Conservation (phyloP, 2,113 vertebrate species). For the Petrocephalus microphthalmus region DNA sequence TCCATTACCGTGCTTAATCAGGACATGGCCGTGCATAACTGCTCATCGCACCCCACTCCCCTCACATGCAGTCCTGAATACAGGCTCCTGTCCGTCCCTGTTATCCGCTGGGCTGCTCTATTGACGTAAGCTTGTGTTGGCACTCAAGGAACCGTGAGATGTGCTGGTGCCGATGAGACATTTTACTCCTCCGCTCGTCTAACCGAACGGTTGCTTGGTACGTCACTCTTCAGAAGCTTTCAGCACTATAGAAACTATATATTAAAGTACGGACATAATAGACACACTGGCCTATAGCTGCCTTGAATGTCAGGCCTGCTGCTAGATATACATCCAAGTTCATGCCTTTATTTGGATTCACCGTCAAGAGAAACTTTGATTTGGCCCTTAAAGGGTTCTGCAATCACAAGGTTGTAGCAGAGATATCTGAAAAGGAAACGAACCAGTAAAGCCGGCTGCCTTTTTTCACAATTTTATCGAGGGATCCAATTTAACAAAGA, state of each 20-base stretch:
- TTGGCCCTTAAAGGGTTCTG: neutral
- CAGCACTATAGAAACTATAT: neutral
- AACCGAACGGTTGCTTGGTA: neutral
- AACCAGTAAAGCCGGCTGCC: neutral
- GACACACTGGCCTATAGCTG: neutral
- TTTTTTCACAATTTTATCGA: neutral
- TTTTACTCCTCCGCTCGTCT: neutral
- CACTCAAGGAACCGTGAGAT: neutral
- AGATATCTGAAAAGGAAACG: neutral
- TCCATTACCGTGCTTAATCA: neutral
- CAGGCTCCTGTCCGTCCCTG: neutral
- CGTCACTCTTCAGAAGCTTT: neutral
- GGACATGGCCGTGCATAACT: neutral
- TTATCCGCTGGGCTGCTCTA: neutral
- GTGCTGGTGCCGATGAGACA: neutral
- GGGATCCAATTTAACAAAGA: neutral
- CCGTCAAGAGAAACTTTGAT: neutral
- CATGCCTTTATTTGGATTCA: slow-evolving; percentile 4
- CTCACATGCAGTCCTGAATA: neutral
- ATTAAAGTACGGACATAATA: neutral
- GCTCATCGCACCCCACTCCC: neutral
- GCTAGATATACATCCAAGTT: neutral
- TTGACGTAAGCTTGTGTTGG: neutral
- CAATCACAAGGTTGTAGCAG: neutral
- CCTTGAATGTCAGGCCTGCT: neutral